These are phyloP conservation scores for Nycticryphes semicollaris DNA, from an alignment of 2,113 vertebrate genomes.

Conservation along the genomic window DNA sequence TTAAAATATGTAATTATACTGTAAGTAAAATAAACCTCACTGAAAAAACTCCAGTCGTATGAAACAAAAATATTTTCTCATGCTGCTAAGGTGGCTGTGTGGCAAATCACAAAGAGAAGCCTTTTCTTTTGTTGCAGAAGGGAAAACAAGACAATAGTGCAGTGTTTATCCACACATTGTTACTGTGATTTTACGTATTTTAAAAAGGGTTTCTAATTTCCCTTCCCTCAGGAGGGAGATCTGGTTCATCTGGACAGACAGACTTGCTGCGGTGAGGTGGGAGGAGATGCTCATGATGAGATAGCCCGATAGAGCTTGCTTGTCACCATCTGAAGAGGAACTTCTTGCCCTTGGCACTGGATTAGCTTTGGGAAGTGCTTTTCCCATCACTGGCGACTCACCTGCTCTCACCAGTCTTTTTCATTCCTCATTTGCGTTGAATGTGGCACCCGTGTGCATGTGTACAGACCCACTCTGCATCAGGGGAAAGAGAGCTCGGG, in stretches of 20 bases:
- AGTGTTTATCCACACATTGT: neutral
- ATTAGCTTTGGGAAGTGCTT: fast-evolving
- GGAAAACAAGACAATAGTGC: neutral
- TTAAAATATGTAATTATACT: neutral
- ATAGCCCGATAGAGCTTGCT: neutral
- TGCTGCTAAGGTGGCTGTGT: neutral
- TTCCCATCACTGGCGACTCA: fast-evolving
- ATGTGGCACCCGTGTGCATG: neutral
- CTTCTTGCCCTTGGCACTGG: neutral
- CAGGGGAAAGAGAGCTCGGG: neutral
- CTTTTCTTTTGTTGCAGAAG: neutral
- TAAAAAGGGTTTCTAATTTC: neutral
- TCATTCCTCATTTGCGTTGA: neutral
- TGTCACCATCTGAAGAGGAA: neutral
- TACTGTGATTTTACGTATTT: neutral
- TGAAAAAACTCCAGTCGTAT: neutral
- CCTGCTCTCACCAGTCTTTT: neutral
- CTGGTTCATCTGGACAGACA: neutral
- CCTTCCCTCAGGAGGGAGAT: neutral
- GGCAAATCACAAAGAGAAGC: neutral
- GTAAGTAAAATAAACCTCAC: neutral
- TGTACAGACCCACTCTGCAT: neutral
- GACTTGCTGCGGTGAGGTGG: neutral
- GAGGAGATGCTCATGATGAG: neutral
- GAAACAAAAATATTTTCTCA: neutral